A percentile compares a stretch with the other conserved stretches of the same genome.
Evolutionary conservation across 2,797 vertebrate species (phyloP).

Genomic region (Microctenopoma stevenorrisi): DNA sequence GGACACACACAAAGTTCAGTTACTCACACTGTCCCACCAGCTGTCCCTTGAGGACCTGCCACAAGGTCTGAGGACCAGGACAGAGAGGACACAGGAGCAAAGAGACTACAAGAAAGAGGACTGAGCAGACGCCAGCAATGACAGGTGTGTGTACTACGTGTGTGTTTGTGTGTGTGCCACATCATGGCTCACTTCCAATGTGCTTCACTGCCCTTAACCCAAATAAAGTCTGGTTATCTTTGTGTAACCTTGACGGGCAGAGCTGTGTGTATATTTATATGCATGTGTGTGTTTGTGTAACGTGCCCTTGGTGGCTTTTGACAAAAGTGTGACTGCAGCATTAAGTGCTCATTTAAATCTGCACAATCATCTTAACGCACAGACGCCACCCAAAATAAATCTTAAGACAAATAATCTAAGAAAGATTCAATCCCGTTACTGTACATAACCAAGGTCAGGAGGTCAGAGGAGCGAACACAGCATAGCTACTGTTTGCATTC

Average conservation of each 20-base stretch:
- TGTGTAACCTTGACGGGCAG: slow-evolving; percentile 70
- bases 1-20: slow-evolving; percentile 55
- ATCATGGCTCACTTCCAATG: slow-evolving; percentile 61
- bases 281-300: slow-evolving; percentile 22
- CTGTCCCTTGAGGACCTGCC: slow-evolving; percentile 67
- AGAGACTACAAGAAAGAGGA: slow-evolving; percentile 49
- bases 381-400: not conserved
- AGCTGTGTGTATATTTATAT: slow-evolving; percentile 27
- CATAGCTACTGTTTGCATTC: slow-evolving; percentile 67
- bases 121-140: slow-evolving; percentile 48
- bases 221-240: slow-evolving; percentile 74
- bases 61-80: slow-evolving; percentile 62
- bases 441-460: slow-evolving; percentile 64
- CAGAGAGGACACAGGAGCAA: slow-evolving; percentile 68
- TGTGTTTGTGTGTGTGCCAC: slow-evolving; percentile 25
- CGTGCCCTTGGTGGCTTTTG: slow-evolving; percentile 1
- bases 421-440: slow-evolving; percentile 2
- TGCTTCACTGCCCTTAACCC: slow-evolving; percentile 71
- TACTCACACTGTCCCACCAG: slow-evolving; percentile 66
- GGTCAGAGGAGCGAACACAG: slow-evolving; percentile 46
- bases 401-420: not conserved
- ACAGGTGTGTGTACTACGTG: slow-evolving; percentile 47
- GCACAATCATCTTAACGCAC: slow-evolving; percentile 29
- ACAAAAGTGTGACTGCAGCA: slow-evolving; percentile 3
- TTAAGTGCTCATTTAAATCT: slow-evolving; percentile 23